Evolutionary conservation across 2,797 vertebrate genomes (phyloP).

Genomic region (Rhynchotus rufescens): DNA sequence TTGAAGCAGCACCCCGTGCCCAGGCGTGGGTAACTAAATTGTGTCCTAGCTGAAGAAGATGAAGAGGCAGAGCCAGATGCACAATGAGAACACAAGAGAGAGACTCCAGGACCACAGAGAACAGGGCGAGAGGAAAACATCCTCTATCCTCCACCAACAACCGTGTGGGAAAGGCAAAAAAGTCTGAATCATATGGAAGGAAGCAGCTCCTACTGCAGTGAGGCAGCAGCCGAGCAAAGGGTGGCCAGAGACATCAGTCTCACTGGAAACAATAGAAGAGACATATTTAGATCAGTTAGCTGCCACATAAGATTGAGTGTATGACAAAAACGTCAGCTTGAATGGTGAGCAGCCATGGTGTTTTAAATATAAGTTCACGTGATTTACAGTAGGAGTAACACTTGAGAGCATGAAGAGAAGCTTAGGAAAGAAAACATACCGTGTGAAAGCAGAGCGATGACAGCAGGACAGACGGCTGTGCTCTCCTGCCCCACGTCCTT

Average conservation of each 20-base stretch:
- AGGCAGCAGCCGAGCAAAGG: background rate
- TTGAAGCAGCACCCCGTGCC: accelerated
- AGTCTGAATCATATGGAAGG: background rate
- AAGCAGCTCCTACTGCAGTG: background rate
- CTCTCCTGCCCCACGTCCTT: too few relatives aligned
- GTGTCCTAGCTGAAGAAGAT: background rate
- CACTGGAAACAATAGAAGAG: background rate
- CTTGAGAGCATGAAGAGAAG: background rate
- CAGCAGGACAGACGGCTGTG: too few relatives aligned
- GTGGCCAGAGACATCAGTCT: background rate
- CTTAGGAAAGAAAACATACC: background rate
- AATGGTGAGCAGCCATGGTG: background rate
- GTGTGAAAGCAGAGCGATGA: too few relatives aligned
- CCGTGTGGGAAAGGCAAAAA: background rate
- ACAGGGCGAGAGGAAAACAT: background rate
- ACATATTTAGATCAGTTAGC: background rate
- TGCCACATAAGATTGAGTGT: background rate
- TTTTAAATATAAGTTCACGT: background rate
- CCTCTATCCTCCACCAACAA: background rate
- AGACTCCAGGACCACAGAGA: background rate
- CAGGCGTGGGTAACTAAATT: background rate
- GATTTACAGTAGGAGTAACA: background rate
- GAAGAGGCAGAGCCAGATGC: background rate
- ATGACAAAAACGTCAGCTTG: background rate
- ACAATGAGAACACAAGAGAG: background rate